Conservation (phyloP, 2,888 invertebrate species). For the Cephalotes varians region DNA sequence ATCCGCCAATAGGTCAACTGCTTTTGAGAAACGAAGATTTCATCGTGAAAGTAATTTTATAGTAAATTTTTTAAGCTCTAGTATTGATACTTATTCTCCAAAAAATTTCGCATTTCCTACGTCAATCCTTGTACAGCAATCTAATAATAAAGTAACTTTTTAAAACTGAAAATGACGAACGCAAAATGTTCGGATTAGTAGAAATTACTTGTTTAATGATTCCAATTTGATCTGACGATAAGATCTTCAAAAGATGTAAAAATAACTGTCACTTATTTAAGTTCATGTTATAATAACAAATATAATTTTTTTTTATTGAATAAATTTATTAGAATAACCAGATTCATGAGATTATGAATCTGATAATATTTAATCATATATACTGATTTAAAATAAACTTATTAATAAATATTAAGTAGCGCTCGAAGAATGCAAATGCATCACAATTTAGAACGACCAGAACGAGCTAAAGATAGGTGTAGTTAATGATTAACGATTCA, state of each 20-base stretch:
- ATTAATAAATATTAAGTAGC: too few species aligned
- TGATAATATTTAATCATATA: too few species aligned
- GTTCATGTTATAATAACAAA: neutral
- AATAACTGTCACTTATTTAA: neutral
- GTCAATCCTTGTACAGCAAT: neutral
- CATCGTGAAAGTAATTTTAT: neutral
- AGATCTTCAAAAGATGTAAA: neutral
- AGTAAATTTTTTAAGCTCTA: neutral
- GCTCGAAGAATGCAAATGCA: too few species aligned
- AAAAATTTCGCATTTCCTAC: neutral
- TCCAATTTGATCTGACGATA: neutral
- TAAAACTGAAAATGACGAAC: neutral
- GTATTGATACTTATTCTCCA: neutral
- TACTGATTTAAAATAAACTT: too few species aligned
- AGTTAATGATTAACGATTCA: too few species aligned
- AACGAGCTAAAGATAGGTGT: too few species aligned
- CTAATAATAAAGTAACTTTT: neutral
- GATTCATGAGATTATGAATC: too few species aligned
- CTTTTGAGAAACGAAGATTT: neutral
- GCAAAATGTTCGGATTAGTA: neutral
- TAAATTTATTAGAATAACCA: too few species aligned
- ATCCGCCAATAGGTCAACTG: neutral
- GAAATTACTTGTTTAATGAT: neutral
- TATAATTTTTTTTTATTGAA: neutral
- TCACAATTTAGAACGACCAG: too few species aligned